Conservation (phyloP, 2,888 invertebrate genomes). For the Acrobeloides nanus region DNA sequence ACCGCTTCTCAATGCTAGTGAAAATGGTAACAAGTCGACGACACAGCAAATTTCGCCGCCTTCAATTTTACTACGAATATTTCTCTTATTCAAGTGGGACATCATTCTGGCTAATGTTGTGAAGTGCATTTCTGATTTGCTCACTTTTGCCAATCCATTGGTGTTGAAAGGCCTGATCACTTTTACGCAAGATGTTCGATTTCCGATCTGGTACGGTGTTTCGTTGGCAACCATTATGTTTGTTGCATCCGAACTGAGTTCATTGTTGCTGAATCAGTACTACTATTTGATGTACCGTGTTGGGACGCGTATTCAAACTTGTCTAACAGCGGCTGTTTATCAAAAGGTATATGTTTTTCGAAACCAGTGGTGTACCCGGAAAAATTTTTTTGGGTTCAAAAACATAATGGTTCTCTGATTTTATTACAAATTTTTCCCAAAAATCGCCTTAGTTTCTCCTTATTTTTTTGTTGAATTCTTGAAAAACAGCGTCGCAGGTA, state of each 20-base stretch:
- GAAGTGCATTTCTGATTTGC: constrained; percentile 41
- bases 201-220: constrained; percentile 50
- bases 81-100: constrained; percentile 44
- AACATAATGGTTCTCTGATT: too few species aligned
- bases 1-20: too few species aligned
- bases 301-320: constrained; percentile 47
- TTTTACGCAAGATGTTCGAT: constrained; percentile 39
- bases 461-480: too few species aligned
- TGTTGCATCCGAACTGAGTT: constrained; percentile 41
- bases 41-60: too few species aligned
- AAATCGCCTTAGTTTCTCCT: too few species aligned
- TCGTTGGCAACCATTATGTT: constrained; percentile 44
- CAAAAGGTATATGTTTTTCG: too few species aligned
- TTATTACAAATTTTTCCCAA: too few species aligned
- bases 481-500: too few species aligned
- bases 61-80: constrained; percentile 39
- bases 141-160: constrained; percentile 44
- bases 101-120: constrained; percentile 42
- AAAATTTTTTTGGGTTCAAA: too few species aligned
- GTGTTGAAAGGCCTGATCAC: constrained; percentile 41
- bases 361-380: too few species aligned
- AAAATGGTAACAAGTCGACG: too few species aligned
- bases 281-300: constrained; percentile 51
- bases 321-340: constrained; percentile 49
- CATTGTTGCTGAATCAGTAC: constrained; percentile 45